Base-by-base conservation (phyloP, 2,888 invertebrate genomes). In the Pachliopta kotzebuea region DNA sequence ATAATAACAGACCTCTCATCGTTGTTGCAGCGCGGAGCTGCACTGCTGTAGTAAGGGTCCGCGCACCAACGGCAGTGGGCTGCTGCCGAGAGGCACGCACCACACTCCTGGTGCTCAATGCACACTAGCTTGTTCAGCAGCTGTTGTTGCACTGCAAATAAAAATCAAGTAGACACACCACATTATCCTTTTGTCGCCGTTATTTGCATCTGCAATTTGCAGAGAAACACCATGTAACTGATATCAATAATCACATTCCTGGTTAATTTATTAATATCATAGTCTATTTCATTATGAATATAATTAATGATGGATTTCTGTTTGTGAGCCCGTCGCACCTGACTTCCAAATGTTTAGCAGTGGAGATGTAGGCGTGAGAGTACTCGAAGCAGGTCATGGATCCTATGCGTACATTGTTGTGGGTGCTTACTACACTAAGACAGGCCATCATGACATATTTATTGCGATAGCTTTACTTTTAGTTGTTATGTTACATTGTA, bases 41-140 rank as follows among this genome's bases (percentile, higher is more conserved):
- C 75, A 1, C 77, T 66, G 54, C 77, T 82, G 78, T 83, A 92
- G 79, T 86, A 84, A 1, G 86, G 86, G 68, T 92, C 90, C 0
- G 90, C 90, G 42, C 92, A 92, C 92, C 92, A 92, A 45, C 90
- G 83, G 66, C 92, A 92, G 72, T 89, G 87, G 4, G 81, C 77
- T 0, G 90, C 90, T 0, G 90, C 90, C 0, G 85, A 79, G 42
- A 91, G 74, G 62, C 92, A 92, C 0, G 85, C 73, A 0, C 87
- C 88, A 65, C 92, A 92, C 62, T 84, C 83, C 50, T 86, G 83
- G 52, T 90, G 85, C 65, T 86, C 85, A 62, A 90, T 85, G 72
- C 92, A 92, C 24, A 81, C 86, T 71, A 90, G 68, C 75, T 89
- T 86, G 70, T 89, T 88, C 67, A 80, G 72, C 56, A 91, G 67